Evolutionary conservation across 37 sponge, comb jelly and placozoan genomes (phyloP), one percentile per base, ranked within the genome.

Genomic region (Diacarnus erythraeanus): DNA sequence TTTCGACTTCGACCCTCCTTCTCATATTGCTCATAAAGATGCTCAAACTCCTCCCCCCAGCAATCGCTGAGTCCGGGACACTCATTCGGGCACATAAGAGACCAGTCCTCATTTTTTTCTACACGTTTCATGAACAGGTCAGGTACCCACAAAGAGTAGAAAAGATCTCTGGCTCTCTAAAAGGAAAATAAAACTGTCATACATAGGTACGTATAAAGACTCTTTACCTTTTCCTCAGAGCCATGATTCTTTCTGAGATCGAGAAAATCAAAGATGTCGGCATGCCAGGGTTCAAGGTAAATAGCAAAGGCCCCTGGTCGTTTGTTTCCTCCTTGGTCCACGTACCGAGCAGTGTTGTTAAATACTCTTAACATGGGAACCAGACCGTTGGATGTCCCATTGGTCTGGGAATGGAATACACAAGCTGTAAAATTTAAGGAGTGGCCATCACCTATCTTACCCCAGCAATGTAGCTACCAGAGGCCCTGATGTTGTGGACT

Each of bases 221-320:
- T 25, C 23, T 25, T 21, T 26, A 88, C 91, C 83, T 90, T 83
- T 80, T 98, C 99, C 71, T 98, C 99, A 37, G 96, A 84, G 18
- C 99, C 99, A 60, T 95, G 96, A 86, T 98, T 98, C 89, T 98
- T 98, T 26, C 80, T 89, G 56, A 98, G 75, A 31, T 98, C 99
- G 35, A 98, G 89, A 64, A 96, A 98, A 44, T 89, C 94, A 65
- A 98, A 92, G 35, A 98, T 42, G 60, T 98, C 99, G 37, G 97
- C 82, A 58, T 98, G 99, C 99, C 99, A 98, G 0, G 99, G 99
- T 65, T 98, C 99, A 40, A 98, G 85, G 77, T 98, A 98, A 47
- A 98, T 90, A 44, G 99, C 99, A 89, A 98, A 98, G 15, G 99
- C 97, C 36, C 99, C 99, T 39, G 99, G 99, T 12, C 99, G 81